phyloP scores from a whole-genome alignment of 2,113 vertebrate species.

The Falco punctatus region DNA sequence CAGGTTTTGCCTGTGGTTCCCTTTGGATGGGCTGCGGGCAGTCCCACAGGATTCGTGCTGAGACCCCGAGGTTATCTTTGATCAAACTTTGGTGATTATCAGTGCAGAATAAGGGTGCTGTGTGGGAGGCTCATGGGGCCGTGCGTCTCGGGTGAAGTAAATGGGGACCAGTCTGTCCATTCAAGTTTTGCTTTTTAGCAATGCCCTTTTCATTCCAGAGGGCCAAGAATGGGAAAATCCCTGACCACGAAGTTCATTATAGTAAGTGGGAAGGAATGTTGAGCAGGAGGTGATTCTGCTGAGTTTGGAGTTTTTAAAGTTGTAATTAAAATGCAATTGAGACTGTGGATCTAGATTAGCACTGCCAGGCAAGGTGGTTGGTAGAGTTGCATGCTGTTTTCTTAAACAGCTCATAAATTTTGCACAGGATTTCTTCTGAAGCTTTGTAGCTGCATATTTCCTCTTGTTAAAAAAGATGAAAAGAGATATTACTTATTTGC shows the following conservation, averaged over 20 bases:
- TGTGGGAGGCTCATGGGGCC: neutral
- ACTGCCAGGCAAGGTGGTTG: neutral
- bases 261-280: neutral
- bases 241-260: neutral
- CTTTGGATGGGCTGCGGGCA: neutral
- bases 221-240: neutral
- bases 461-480: neutral
- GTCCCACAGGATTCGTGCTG: neutral
- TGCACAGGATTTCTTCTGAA: neutral
- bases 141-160: accelerated
- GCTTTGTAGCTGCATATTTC: neutral
- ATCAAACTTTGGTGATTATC: accelerated
- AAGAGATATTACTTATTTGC: neutral
- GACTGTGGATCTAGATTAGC: neutral
- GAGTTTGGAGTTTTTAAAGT: neutral
- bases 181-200: neutral
- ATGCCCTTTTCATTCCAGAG: accelerated
- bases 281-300: neutral
- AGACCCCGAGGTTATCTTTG: neutral
- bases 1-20: neutral
- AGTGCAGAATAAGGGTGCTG: accelerated
- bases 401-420: neutral
- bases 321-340: neutral
- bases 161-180: neutral
- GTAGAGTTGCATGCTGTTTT: neutral